These are phyloP conservation scores for Fregata magnificens DNA, from an alignment of 2,113 vertebrate species.

Conservation along the genomic window DNA sequence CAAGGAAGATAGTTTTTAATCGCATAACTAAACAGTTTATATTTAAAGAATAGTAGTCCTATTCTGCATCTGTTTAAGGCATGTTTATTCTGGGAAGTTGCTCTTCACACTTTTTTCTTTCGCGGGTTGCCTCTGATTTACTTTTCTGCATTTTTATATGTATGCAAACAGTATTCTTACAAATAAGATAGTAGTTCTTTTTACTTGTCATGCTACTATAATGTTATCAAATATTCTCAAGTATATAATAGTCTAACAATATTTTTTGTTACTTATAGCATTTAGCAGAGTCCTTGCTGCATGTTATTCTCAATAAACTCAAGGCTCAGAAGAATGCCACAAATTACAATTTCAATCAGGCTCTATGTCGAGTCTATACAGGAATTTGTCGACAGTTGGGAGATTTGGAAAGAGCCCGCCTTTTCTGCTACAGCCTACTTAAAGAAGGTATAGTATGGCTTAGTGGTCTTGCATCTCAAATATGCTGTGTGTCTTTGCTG, in stretches of 20 bases:
- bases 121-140: not conserved
- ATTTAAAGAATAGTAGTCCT: not conserved
- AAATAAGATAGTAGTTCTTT: not conserved
- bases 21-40: not conserved
- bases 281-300: conserved; percentile 78
- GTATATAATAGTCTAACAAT: not conserved
- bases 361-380: conserved; percentile 88
- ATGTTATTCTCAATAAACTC: conserved; percentile 80
- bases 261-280: conserved; percentile 45
- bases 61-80: not conserved
- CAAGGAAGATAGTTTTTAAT: not conserved
- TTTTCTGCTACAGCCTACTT: conserved; percentile 89
- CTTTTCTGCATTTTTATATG: not conserved
- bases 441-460: conserved; percentile 80
- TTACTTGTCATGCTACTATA: not conserved
- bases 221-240: not conserved
- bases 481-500: not conserved
- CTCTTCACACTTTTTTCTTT: not conserved
- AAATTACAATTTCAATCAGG: conserved; percentile 73
- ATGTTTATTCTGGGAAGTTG: not conserved
- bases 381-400: conserved; percentile 86
- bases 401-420: conserved; percentile 83
- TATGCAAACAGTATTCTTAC: not conserved
- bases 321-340: conserved; percentile 73
- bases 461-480: not conserved